Evolutionary conservation across 2,113 vertebrate genomes (phyloP), one percentile per base, ranked within the genome.

Genomic region (Cromileptes altivelis): DNA sequence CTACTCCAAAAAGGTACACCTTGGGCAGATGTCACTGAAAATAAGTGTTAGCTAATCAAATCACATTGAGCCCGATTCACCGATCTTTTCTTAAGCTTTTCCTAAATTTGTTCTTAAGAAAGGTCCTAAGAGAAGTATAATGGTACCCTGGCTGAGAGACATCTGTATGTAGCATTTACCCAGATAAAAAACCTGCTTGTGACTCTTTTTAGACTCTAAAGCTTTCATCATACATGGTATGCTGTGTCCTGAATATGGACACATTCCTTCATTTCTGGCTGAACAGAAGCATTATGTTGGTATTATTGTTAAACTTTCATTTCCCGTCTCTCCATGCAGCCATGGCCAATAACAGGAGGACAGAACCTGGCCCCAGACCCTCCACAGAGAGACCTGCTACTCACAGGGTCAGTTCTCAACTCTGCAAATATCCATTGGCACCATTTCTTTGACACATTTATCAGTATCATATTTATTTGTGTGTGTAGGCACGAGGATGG

Each of bases 331-430:
- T 90, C 62, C 55, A 58, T 85, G 25, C 82, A 99, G 98, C 95
- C 94, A 0, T 99, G 98, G 98, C 98, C 98, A 0, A 96, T 99
- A 33, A 96, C 96, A 10, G 98, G 98, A 75, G 98, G 98, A 50
- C 95, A 95, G 88, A 99, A 96, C 88, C 90, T 97, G 53, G 96
- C 96, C 85, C 96, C 97, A 11, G 95, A 97, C 80, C 96, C 98
- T 58, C 97, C 97, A 0, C 98, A 99, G 94, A 97, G 98, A 91
- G 98, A 99, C 94, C 91, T 99, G 92, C 96, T 99, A 70, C 97
- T 99, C 23, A 99, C 98, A 0, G 98, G 98, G 98, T 99, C 87
- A 75, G 97, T 94, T 2, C 15, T 30, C 9, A 25, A 42, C 17
- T 0, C 23, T 42, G 15, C 15, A 52, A 64, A 53, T 2, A n/a